Base-by-base conservation (phyloP, 2,797 vertebrate genomes). In the Coregonus ussuriensis region DNA sequence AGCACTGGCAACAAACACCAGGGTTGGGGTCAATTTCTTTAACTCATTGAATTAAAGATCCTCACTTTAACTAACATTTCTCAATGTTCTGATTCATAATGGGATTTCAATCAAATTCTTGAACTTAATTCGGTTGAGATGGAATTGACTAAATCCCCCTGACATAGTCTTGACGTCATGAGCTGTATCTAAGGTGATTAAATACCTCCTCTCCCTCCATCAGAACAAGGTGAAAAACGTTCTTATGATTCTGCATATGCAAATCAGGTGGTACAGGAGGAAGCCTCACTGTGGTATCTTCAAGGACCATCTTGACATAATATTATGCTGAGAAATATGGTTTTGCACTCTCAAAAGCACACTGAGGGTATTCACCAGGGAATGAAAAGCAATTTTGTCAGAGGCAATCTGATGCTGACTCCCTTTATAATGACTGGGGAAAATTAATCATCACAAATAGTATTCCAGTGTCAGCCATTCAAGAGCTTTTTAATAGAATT, bases 401-500 rank as follows among this genome's bases (percentile, higher is more conserved):
- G 95, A 93, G 91, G 93, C 93, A 93, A 95, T 95, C 93, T 94
- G 93, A 95, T 96, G 88, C 95, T 94, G 94, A 95, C 95, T 95
- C 94, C 94, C 95, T 95, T 96, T 92, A 94, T 96, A 97, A 96
- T 96, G 96, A 96, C 96, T 91, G 91, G 96, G 95, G 95, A 95
- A 96, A 96, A 97, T 96, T 96, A 96, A 96, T 97, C 96, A 97
- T 96, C 89, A 90, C 91, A 95, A 97, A 97, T 96, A 96, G 97
- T 95, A 96, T 95, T 96, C 95, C 89, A 91, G 95, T 95, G 95
- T 96, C 96, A 94, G 94, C 94, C 91, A 91, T 95, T 96, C 95
- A 96, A 94, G 95, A 94, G 95, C 92, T 94, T 95, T 97, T 96
- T 97, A 98, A 97, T 97, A 96, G 96, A 96, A 97, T 97, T 96